phyloP scores from a whole-genome alignment of 2,113 vertebrate genomes.

The Archocentrus centrarchus region DNA sequence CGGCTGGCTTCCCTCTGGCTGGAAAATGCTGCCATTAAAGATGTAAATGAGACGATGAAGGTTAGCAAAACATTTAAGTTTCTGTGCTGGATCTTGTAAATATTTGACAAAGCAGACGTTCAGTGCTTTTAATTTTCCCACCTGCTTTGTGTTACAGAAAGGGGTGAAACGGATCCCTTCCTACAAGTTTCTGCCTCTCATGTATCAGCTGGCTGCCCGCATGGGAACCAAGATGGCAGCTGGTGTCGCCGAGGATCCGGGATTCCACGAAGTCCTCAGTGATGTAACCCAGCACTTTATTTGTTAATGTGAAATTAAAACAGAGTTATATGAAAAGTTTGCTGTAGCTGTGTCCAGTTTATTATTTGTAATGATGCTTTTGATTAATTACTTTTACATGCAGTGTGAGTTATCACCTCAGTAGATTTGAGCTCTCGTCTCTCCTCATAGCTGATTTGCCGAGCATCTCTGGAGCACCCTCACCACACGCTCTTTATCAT shows the following conservation, averaged over 20 bases:
- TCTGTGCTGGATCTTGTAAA: background rate
- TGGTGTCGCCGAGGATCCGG: conserved; percentile 80
- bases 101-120: background rate
- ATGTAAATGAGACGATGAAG: conserved; percentile 90
- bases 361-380: background rate
- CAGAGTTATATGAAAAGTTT: background rate
- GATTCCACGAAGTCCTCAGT: conserved; percentile 90
- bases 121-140: background rate
- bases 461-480: conserved; percentile 90
- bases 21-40: conserved; percentile 87
- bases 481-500: conserved; percentile 97
- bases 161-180: conserved; percentile 91
- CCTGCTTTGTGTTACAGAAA: conserved; percentile 72
- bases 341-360: background rate
- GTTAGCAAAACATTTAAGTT: conserved; percentile 57
- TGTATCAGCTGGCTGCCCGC: conserved; percentile 98
- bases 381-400: background rate
- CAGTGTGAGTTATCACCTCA: background rate
- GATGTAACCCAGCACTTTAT: conserved; percentile 79
- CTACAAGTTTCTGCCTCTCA: conserved; percentile 96
- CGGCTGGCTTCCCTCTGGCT: conserved; percentile 97
- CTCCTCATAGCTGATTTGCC: conserved; percentile 86
- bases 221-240: conserved; percentile 92
- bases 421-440: conserved; percentile 28
- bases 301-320: background rate